These are phyloP conservation scores for Laticauda colubrina DNA, from an alignment of 2,113 vertebrate genomes.

Conservation along the genomic window DNA sequence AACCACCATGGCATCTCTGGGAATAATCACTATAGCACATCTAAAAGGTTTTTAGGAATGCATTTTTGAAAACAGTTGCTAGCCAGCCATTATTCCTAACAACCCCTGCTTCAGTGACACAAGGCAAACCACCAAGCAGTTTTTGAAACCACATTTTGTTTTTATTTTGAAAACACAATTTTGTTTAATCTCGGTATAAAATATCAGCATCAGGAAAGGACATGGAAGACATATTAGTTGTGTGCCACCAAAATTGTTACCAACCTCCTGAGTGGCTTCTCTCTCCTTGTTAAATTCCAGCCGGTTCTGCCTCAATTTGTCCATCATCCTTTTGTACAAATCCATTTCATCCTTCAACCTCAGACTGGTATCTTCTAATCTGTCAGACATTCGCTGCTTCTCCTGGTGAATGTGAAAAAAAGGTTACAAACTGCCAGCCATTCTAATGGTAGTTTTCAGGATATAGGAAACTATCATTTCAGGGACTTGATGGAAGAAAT, in stretches of 20 bases:
- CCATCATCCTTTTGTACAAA: slow-evolving; percentile 93
- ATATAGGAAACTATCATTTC: not conserved
- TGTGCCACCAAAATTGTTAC: slow-evolving; percentile 11
- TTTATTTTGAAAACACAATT: not conserved
- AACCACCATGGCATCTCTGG: not conserved
- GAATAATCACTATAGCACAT: not conserved
- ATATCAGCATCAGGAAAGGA: not conserved
- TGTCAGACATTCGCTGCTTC: slow-evolving; percentile 89
- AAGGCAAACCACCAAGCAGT: not conserved
- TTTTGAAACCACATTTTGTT: not conserved
- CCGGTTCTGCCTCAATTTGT: slow-evolving; percentile 90
- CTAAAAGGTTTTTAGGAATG: not conserved
- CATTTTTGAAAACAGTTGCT: not conserved
- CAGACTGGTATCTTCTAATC: slow-evolving; percentile 89
- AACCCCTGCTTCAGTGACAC: not conserved
- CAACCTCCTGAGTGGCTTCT: slow-evolving; percentile 90
- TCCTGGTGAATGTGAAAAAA: slow-evolving; percentile 69
- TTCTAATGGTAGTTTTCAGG: not conserved
- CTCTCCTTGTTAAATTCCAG: slow-evolving; percentile 91
- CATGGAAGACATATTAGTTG: too few relatives aligned
- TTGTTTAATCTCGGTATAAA: not conserved
- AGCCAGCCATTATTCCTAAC: not conserved
- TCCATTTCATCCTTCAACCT: slow-evolving; percentile 94
- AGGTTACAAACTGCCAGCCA: not conserved
- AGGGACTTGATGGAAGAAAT: not conserved